Evolutionary conservation across 2,113 vertebrate species (phyloP), one percentile per base, ranked within the genome.

Genomic region (Eonycteris spelaea): DNA sequence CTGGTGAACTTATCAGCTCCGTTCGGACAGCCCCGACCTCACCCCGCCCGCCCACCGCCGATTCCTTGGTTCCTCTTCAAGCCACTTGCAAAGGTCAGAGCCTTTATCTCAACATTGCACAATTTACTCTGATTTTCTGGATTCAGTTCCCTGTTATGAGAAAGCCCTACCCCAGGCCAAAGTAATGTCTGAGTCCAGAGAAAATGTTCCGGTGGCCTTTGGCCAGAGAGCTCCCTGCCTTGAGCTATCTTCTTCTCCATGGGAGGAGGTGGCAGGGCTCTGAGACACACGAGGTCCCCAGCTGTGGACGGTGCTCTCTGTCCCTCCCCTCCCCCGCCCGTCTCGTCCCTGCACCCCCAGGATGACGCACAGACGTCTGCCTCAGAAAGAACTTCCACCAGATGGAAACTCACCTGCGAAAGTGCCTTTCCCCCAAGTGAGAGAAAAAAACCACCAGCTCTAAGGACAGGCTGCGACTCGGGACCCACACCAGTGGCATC

Each of bases 251-350:
- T 10, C 2, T 59, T 74, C 63, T 90, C 55, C 3, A 2, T 14
- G 55, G 35, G 3, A 53, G 18, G 82, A n/a, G 8, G 5, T 35
- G 22, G 22, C 11, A 5, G 22, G 78, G 43, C 71, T 40, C 26
- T 2, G 2, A 19, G 13, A 45, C 33, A 6, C 35, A 0, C 2
- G 24, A 59, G 10, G 8, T n/a, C 51, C 51, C 65, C 0, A 0
- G 33, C n/a, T 55, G 51, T 5, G 2, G 43, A 6, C 1, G 7
- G 14, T 6, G 0, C 86, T 12, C 28, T 8, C 45, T 1, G 0
- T 5, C 33, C 28, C 79, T 18, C 19, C 14, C 12, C 7, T 24
- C 24, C 28, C n/a, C 24, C 19, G 40, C 26, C n/a, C 1, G 0
- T 33, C 78, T 45, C 65, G n/a, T 55, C n/a, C 68, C 90, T 3